Evolutionary conservation across 1,140 invertebrate species (phyloP).

Genomic region (Meloidogyne exigua): DNA sequence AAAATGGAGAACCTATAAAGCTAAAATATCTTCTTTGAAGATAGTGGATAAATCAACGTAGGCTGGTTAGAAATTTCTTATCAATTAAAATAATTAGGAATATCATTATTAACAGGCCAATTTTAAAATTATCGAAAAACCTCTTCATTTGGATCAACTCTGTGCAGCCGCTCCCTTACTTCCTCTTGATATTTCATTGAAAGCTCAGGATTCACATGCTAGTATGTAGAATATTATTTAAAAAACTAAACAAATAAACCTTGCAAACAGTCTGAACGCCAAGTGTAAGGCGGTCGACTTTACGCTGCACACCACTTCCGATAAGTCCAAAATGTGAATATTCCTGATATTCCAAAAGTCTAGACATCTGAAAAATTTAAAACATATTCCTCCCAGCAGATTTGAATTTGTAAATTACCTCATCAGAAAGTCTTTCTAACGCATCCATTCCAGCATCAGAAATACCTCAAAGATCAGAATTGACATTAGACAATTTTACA

Average conservation of each 20-base stretch:
- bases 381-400: too few species aligned
- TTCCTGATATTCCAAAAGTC: constrained; percentile 37
- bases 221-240: background rate
- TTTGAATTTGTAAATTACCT: constrained; percentile 28
- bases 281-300: constrained; percentile 60
- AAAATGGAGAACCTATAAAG: constrained; percentile 54
- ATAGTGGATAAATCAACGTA: too few species aligned
- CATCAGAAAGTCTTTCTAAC: constrained; percentile 49
- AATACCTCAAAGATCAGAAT: constrained; percentile 32
- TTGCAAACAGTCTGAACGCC: constrained; percentile 60
- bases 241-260: background rate
- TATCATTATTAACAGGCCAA: background rate
- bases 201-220: constrained; percentile 56
- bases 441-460: constrained; percentile 54
- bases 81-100: constrained; percentile 3
- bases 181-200: constrained; percentile 59
- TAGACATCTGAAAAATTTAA: constrained; percentile 39
- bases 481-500: background rate
- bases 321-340: constrained; percentile 60
- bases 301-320: constrained; percentile 60
- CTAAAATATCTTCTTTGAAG: background rate
- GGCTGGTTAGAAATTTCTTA: too few species aligned
- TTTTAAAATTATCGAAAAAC: constrained; percentile 26
- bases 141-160: constrained; percentile 55
- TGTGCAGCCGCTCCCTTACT: constrained; percentile 55